Base-by-base conservation (phyloP, 2,113 vertebrate genomes). In the Cyrtonyx montezumae region DNA sequence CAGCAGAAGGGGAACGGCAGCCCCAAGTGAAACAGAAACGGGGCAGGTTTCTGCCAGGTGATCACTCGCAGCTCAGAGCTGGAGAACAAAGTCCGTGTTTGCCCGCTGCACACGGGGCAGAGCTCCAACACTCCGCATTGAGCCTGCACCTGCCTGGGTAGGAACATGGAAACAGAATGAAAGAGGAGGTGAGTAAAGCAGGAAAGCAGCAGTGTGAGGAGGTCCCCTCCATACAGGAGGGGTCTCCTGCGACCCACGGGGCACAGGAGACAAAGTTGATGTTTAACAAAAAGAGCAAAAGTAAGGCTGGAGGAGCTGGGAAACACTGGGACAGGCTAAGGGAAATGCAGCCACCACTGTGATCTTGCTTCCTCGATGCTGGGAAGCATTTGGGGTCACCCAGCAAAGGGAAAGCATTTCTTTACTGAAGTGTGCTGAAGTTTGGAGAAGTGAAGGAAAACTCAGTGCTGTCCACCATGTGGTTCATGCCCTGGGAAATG, bases 211-310 rank as follows among this genome's bases (percentile, higher is more conserved):
- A 14, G 30, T 0, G 0, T 9, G 23, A 68, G 21, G n/a, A n/a
- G n/a, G n/a, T n/a, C n/a, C n/a, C n/a, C n/a, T n/a, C 6, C 0
- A 0, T 13, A 3, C 1, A 0, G 66, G 23, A 13, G 61, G 28
- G 1, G 6, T 66, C 32, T 4, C 20, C 12, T 40, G 40, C 10
- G 40, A 40, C 40, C 40, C 40, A 36, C 3, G 0, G 4, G 5
- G 23, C 5, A 4, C 4, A 4, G 28, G 55, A 43, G 49, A 65
- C 43, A 49, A 37, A 61, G 62, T 4, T 12, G 42, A 7, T 37
- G 40, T 10, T 36, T 22, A 48, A 46, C 21, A 11, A 48, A 34
- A 16, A 34, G 20, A 55, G 62, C 20, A 40, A 14, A 40, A 59
- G 53, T 17, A 17, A 63, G 37, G 23, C 61, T 26, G 37, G 40